Base-by-base conservation (phyloP, 2,888 invertebrate genomes). In the Rhamnusium bicolor region DNA sequence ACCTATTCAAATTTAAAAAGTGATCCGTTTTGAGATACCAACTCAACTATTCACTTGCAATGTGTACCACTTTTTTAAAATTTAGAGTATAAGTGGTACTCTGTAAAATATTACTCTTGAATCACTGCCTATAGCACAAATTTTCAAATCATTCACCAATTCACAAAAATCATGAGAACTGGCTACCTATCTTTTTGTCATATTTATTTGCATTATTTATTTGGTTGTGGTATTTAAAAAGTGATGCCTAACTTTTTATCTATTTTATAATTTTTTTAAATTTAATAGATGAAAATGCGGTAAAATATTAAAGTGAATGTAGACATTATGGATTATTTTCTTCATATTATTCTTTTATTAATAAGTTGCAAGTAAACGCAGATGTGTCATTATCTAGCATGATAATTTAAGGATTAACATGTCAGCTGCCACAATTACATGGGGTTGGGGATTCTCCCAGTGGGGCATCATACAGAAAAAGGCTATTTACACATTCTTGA, bases 111-210 rank as follows among this genome's bases (percentile, higher is more conserved):
- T 63, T 49, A 51, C 51, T 49, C 18, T 7, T 51, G 10, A 60
- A 40, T 58, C 73, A 73, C 73, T 73, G 73, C 73, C 73, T 54
- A 60, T 61, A 70, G 62, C 73, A 70, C 73, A 66, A 70, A 53
- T 66, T 62, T 29, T 54, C 24, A 7, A 14, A 21, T 54, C 14
- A 1, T 24, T 21, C 14, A 54, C 54, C 6, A 21, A n/a, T 18
- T 19, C 19, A 49, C 10, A n/a, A 49, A 16, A 16, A 6, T 49
- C 49, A 4, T 16, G 1, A 49, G 8, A 16, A 2, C 24, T 24
- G 24, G 24, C 2, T 0, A 18, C 1, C 47, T 1, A 8, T 40
- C 2, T 40, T 40, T 40, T 40, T 40, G 3, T 40, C 40, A 40
- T 40, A 5, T 5, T 18, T 19, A 51, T 12, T 51, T 51, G 4